A percentile compares a stretch with the other conserved stretches of the same genome.
Evolutionary conservation across 2,888 invertebrate species (phyloP).

Genomic region (Tribolium freemani): DNA sequence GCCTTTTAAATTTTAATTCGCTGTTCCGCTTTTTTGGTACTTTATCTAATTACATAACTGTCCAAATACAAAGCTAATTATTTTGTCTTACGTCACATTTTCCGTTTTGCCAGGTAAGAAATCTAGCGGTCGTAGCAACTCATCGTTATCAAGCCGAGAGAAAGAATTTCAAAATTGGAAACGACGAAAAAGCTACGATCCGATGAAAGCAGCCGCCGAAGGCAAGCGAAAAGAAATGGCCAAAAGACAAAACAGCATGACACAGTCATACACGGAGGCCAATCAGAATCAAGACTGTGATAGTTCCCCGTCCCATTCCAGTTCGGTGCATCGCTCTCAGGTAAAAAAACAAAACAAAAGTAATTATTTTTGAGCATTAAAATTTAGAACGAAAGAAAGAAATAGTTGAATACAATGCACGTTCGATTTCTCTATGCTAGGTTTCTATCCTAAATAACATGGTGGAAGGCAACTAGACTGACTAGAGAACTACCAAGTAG

Average conservation of each 20-base stretch:
- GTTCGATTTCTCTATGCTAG: conserved; percentile 48
- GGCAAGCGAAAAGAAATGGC: conserved; percentile 78
- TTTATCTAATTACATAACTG: background rate
- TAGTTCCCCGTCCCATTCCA: conserved; percentile 67
- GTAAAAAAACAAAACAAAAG: conserved; percentile 49
- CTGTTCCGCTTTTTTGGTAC: background rate
- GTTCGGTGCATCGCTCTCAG: conserved; percentile 68
- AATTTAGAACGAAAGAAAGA: conserved; percentile 4
- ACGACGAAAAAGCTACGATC: conserved; percentile 94
- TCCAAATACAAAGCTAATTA: too few relatives aligned
- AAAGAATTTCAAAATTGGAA: conserved; percentile 96
- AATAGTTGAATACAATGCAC: conserved; percentile 26
- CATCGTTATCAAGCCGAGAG: conserved; percentile 82
- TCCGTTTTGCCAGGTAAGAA: conserved; percentile 66
- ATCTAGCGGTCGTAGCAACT: conserved; percentile 76
- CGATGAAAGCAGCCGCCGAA: conserved; percentile 93
- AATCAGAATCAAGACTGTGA: conserved; percentile 63
- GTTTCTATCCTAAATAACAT: conserved; percentile 58
- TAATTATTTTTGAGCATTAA: background rate
- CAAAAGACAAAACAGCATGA: conserved; percentile 65
- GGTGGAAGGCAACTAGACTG: conserved; percentile 58
- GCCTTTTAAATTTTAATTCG: background rate
- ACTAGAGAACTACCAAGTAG: conserved; percentile 52
- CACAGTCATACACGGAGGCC: conserved; percentile 63
- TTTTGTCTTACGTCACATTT: too few relatives aligned